Evolutionary conservation across 2,888 invertebrate genomes (phyloP), one percentile per base, ranked within the genome.

Genomic region (Ennomos fuscantarius): DNA sequence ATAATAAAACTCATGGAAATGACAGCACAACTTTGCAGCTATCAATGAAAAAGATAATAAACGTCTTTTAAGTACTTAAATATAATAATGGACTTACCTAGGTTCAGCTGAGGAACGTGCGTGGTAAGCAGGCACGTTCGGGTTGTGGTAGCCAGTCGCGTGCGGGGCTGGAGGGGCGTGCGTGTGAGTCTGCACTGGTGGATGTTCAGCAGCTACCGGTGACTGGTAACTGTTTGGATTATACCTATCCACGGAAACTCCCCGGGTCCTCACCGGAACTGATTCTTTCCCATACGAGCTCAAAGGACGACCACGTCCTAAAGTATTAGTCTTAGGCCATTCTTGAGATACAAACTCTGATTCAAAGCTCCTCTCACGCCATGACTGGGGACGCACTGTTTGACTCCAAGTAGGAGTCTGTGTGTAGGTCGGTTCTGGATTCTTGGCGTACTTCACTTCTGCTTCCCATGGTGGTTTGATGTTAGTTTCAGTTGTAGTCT

Each of bases 401-500:
- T 93, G 93, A 62, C 89, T 93, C 92, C 92, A 93, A 2, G 87
- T 86, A 1, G 90, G 89, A 1, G 89, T 88, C 0, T 84, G 78
- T 5, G 84, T 84, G 54, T 87, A 86, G 13, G 78, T 70, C 12
- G 77, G 70, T 15, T 81, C 71, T 41, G 81, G 76, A 36, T 81
- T 73, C 63, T 87, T 87, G 1, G 66, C 71, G 62, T 83, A 90
- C 57, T 82, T 87, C 0, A 75, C 63, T 44, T 90, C 86, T 9
- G 79, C 76, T 70, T 90, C 86, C 92, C 93, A 92, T 24, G 92
- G 89, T 11, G 92, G 91, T 53, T 81, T 84, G 0, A 85, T 80
- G 37, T 76, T 81, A 0, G 78, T 77, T 48, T 86, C 82, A 15
- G 80, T 74, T 49, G 78, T 74, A 45, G 74, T 75, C 56, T 78